Conservation (phyloP, 2,113 vertebrate species). For the Passer montanus region DNA sequence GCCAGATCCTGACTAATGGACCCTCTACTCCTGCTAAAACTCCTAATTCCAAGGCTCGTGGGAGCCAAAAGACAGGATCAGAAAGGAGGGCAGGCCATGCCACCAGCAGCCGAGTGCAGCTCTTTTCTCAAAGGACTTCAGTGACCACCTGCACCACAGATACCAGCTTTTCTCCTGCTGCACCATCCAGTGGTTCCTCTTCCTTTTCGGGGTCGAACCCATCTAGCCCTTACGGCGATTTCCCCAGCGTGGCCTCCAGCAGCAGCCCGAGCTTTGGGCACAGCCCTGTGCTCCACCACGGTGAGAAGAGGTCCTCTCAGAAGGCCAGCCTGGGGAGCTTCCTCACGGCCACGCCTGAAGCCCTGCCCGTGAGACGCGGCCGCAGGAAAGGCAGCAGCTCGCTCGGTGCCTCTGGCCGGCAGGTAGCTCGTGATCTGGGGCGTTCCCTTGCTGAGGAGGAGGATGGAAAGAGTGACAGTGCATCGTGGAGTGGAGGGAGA, state of each 20-base stretch:
- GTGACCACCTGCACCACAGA: constrained; percentile 55
- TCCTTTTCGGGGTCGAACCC: constrained; percentile 45
- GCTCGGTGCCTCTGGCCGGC: constrained; percentile 29
- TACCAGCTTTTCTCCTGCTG: constrained; percentile 18
- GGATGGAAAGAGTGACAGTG: constrained; percentile 63
- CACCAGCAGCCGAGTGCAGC: constrained; percentile 82
- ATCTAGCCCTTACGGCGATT: constrained; percentile 57
- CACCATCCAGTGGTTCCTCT: constrained; percentile 20
- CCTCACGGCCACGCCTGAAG: constrained; percentile 73
- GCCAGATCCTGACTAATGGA: constrained; percentile 88
- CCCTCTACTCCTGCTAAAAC: constrained; percentile 92
- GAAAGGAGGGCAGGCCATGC: constrained; percentile 51
- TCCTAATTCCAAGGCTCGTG: constrained; percentile 74
- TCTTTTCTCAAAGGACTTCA: constrained; percentile 78
- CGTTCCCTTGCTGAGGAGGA: constrained; percentile 76
- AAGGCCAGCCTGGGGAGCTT: constrained; percentile 83
- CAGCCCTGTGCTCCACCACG: constrained; percentile 48
- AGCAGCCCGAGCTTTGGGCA: constrained; percentile 79
- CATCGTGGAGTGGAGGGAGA: constrained; percentile 49
- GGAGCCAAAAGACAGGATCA: constrained; percentile 59
- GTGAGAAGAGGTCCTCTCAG: constrained; percentile 77
- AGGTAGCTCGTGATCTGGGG: constrained; percentile 70
- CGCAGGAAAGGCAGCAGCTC: constrained; percentile 74
- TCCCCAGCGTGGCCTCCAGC: constrained; percentile 55
- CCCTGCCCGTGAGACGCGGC: constrained; percentile 68